phyloP scores from a whole-genome alignment of 1,140 invertebrate genomes.

The Hestina assimilis region DNA sequence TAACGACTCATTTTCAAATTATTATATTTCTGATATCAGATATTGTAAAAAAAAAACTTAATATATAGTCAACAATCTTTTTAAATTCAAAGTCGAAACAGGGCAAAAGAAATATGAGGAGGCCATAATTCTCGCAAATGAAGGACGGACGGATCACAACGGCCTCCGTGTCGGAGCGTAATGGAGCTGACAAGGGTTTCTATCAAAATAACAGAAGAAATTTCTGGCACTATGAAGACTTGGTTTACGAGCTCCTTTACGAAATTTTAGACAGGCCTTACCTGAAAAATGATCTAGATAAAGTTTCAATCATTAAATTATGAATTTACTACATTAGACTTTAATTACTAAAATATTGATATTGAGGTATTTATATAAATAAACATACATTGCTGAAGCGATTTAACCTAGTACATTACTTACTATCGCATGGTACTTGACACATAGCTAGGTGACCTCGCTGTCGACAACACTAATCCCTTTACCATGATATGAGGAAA shows the following conservation, averaged over 20 bases:
- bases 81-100: slow-evolving; percentile 43
- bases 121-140: slow-evolving; percentile 64
- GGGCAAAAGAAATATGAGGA: slow-evolving; percentile 61
- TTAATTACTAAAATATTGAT: too few relatives aligned
- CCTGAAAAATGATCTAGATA: background rate
- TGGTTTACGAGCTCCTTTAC: slow-evolving; percentile 42
- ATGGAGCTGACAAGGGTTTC: slow-evolving; percentile 74
- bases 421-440: slow-evolving; percentile 8
- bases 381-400: background rate
- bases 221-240: slow-evolving; percentile 48
- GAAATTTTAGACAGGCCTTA: background rate
- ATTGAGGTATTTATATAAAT: too few relatives aligned
- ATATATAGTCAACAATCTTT: background rate
- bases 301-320: too few relatives aligned
- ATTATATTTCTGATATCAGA: too few relatives aligned
- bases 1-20: too few relatives aligned
- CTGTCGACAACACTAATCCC: slow-evolving; percentile 14
- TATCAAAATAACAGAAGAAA: slow-evolving; percentile 66
- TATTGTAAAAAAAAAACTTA: background rate
- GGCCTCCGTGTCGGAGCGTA: slow-evolving; percentile 51
- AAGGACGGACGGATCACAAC: slow-evolving; percentile 57
- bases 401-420: background rate
- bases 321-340: background rate
- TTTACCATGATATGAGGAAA: background rate
- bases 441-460: slow-evolving; percentile 12